These are phyloP conservation scores for Allophyes oxyacanthae DNA, from an alignment of 2,888 invertebrate species.

Conservation along the genomic window DNA sequence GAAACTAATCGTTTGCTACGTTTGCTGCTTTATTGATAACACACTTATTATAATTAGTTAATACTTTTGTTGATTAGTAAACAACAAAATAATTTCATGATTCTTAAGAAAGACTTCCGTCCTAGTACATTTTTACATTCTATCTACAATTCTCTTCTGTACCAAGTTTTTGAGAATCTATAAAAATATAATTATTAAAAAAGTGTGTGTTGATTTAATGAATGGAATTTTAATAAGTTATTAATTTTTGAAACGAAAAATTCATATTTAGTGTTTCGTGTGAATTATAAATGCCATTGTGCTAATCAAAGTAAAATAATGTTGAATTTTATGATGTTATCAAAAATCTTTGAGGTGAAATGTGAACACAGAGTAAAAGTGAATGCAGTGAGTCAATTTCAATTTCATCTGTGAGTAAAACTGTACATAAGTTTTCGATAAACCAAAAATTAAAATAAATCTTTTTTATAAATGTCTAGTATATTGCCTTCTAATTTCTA, in stretches of 20 bases:
- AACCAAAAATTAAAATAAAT: constrained; percentile 26
- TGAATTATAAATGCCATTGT: constrained; percentile 45
- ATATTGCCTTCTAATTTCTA: constrained; percentile 50
- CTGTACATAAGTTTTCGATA: constrained; percentile 33
- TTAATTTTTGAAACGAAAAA: constrained; percentile 12
- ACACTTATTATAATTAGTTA: constrained; percentile 1
- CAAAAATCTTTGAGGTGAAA: constrained; percentile 36
- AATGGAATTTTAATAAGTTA: constrained; percentile 35
- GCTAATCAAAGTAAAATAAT: constrained; percentile 38
- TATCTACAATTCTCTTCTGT: constrained; percentile 17
- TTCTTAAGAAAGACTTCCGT: constrained; percentile 13
- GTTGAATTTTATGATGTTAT: constrained; percentile 26
- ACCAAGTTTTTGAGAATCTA: constrained; percentile 21
- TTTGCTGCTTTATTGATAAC: constrained; percentile 2
- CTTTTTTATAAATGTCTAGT: constrained; percentile 25
- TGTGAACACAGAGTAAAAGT: constrained; percentile 45
- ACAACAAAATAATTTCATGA: neutral
- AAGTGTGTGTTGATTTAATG: constrained; percentile 20
- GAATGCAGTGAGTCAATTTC: constrained; percentile 41
- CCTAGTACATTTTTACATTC: constrained; percentile 16
- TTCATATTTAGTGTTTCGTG: constrained; percentile 41
- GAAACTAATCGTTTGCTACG: constrained; percentile 12
- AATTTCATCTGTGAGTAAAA: constrained; percentile 29
- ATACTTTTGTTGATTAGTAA: neutral
- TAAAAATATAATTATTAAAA: constrained; percentile 16